These are phyloP conservation scores for Amphipyra tragopoginis DNA, from an alignment of 2,888 invertebrate species.

Conservation along the genomic window DNA sequence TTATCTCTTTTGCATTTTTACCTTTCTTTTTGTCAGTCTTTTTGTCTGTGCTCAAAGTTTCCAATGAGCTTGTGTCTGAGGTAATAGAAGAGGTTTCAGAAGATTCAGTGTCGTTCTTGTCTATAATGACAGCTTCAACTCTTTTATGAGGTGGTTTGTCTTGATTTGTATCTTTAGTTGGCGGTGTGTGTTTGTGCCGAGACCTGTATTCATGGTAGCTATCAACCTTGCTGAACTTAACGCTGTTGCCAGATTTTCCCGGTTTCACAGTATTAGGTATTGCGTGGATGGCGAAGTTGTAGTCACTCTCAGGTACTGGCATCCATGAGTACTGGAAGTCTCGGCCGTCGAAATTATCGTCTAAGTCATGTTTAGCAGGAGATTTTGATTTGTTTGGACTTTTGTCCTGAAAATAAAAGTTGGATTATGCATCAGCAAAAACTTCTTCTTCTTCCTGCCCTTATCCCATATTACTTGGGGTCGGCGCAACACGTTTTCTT, in stretches of 20 bases:
- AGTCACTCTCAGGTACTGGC: conserved; percentile 84
- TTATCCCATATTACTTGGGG: too few species aligned
- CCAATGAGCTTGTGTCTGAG: conserved; percentile 74
- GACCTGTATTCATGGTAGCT: conserved; percentile 86
- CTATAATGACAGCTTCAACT: conserved; percentile 68
- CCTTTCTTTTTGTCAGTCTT: conserved; percentile 48
- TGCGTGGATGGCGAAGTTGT: conserved; percentile 78
- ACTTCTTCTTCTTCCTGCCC: too few species aligned
- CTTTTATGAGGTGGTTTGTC: conserved; percentile 54
- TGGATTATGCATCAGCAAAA: neutral
- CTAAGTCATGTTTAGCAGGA: conserved; percentile 56
- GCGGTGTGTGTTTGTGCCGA: conserved; percentile 84
- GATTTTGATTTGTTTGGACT: conserved; percentile 64
- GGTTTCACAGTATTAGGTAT: conserved; percentile 75
- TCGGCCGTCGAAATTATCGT: conserved; percentile 61
- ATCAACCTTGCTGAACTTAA: conserved; percentile 81
- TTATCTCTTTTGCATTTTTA: conserved; percentile 43
- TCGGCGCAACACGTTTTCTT: too few species aligned
- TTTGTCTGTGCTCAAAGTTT: conserved; percentile 63
- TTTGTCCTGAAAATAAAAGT: conserved; percentile 65
- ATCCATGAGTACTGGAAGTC: conserved; percentile 85
- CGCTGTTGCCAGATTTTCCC: conserved; percentile 73
- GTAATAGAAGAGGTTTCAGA: conserved; percentile 62
- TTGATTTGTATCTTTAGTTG: conserved; percentile 76
- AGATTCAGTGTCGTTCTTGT: conserved; percentile 63